Conservation (phyloP, 2,797 vertebrate species). For the Protosalanx chinensis region DNA sequence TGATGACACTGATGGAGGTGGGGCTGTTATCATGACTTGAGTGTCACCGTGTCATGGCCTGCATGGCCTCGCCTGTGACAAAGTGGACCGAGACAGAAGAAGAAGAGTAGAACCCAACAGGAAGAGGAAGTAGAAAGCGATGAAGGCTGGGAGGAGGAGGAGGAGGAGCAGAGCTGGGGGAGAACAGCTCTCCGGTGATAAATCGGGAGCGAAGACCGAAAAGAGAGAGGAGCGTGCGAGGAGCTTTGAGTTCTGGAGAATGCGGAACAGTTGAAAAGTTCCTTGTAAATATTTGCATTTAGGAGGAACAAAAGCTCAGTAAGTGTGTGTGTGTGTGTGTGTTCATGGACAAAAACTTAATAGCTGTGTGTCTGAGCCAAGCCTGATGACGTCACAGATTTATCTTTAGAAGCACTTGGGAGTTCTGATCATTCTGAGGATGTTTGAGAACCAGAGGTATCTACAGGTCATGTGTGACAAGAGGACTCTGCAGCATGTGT, state of each 20-base stretch:
- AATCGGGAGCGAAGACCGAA: not conserved
- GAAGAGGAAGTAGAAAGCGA: not conserved
- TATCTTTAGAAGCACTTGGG: constrained; percentile 53
- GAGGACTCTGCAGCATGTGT: constrained; percentile 35
- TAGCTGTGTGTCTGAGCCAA: constrained; percentile 47
- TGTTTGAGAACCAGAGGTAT: constrained; percentile 9
- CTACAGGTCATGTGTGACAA: constrained; percentile 28
- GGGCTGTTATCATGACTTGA: constrained; percentile 36
- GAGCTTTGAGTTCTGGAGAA: constrained; percentile 20
- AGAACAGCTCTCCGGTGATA: not conserved
- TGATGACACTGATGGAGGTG: constrained; percentile 80
- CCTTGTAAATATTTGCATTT: constrained; percentile 46
- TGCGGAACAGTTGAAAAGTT: constrained; percentile 33
- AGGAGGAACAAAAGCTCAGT: constrained; percentile 21
- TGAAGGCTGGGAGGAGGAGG: not conserved
- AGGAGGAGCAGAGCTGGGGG: not conserved
- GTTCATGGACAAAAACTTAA: constrained; percentile 25
- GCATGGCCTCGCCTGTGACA: no score
- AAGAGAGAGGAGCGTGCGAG: constrained; percentile 2
- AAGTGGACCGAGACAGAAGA: not conserved
- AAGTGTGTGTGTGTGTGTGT: constrained; percentile 15
- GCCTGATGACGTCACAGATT: constrained; percentile 36
- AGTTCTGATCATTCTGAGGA: constrained; percentile 58
- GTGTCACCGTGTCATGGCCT: constrained; percentile 43
- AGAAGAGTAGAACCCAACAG: constrained; percentile 21